These are phyloP conservation scores for Hyla sarda DNA, from an alignment of 2,113 vertebrate species.

Conservation along the genomic window DNA sequence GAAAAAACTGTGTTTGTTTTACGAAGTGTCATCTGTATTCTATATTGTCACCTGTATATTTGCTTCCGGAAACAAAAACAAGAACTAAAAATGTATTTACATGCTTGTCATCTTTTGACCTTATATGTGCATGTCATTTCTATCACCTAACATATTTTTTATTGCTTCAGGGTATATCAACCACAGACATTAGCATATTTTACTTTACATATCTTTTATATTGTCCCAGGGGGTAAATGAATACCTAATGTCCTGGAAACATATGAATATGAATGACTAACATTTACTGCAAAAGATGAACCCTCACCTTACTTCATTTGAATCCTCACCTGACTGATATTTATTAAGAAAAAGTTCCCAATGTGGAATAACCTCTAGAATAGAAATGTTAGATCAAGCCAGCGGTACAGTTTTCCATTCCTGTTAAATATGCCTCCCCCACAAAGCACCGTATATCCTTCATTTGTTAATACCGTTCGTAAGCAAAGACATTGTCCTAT, in stretches of 20 bases:
- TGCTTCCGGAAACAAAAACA: not conserved
- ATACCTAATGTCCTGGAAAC: slow-evolving; percentile 49
- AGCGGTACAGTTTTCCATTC: not conserved
- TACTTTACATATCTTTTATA: slow-evolving; percentile 26
- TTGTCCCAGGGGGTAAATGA: slow-evolving; percentile 33
- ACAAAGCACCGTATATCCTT: slow-evolving; percentile 31
- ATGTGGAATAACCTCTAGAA: slow-evolving; percentile 14
- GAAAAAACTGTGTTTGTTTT: not conserved
- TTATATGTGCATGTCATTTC: slow-evolving; percentile 29
- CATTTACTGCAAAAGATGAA: slow-evolving; percentile 37
- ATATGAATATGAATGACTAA: slow-evolving; percentile 48
- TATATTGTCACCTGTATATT: not conserved
- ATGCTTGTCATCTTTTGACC: slow-evolving; percentile 14
- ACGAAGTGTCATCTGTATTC: not conserved
- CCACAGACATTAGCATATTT: slow-evolving; percentile 38
- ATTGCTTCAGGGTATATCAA: slow-evolving; percentile 20
- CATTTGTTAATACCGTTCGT: slow-evolving; percentile 38
- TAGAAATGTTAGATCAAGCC: slow-evolving; percentile 22
- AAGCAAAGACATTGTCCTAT: slow-evolving; percentile 36
- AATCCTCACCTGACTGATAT: slow-evolving; percentile 19
- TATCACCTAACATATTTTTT: slow-evolving; percentile 26
- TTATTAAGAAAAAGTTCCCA: slow-evolving; percentile 29
- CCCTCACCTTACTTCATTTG: slow-evolving; percentile 23
- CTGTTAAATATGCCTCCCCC: slow-evolving; percentile 37
- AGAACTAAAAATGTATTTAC: not conserved